Percentiles rank a stretch among this genome's conserved stretches.
Conservation (phyloP, 2,888 invertebrate species). For the Automeris io region DNA sequence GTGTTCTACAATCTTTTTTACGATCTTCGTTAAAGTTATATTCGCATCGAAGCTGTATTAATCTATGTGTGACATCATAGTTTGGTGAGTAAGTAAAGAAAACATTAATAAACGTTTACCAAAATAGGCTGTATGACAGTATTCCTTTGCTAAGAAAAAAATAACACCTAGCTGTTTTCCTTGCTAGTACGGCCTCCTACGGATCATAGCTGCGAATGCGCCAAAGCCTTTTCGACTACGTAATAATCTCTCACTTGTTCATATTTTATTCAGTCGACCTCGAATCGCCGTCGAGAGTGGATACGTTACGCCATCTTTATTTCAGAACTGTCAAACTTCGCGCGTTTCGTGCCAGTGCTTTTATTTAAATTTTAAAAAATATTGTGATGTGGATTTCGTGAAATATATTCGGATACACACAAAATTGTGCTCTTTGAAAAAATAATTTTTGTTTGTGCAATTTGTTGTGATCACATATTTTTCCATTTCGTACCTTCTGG, state of each 20-base stretch:
- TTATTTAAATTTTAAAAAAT: slow-evolving; percentile 7
- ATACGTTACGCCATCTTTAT: slow-evolving; percentile 41
- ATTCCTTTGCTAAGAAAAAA: slow-evolving; percentile 35
- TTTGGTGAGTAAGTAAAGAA: not conserved
- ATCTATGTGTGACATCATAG: slow-evolving; percentile 5
- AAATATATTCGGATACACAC: slow-evolving; percentile 4
- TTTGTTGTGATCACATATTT: slow-evolving; percentile 36
- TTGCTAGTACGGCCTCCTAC: slow-evolving; percentile 59
- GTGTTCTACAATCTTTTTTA: too few species aligned
- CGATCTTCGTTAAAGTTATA: not conserved
- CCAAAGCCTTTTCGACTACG: slow-evolving; percentile 43
- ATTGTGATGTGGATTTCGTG: slow-evolving; percentile 14
- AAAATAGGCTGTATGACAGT: slow-evolving; percentile 31
- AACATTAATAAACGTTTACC: slow-evolving; percentile 5
- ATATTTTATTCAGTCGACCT: slow-evolving; percentile 68
- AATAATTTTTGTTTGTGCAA: slow-evolving; percentile 32
- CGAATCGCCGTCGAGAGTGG: slow-evolving; percentile 51
- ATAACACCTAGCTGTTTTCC: slow-evolving; percentile 55
- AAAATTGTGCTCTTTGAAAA: slow-evolving; percentile 2
- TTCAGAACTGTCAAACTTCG: slow-evolving; percentile 45
- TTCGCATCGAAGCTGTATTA: not conserved
- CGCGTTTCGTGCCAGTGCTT: slow-evolving; percentile 47
- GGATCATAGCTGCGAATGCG: slow-evolving; percentile 32
- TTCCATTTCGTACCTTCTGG: slow-evolving; percentile 29
- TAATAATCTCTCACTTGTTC: slow-evolving; percentile 42